phyloP scores from a whole-genome alignment of 2,888 invertebrate species.

The Dioctria linearis region DNA sequence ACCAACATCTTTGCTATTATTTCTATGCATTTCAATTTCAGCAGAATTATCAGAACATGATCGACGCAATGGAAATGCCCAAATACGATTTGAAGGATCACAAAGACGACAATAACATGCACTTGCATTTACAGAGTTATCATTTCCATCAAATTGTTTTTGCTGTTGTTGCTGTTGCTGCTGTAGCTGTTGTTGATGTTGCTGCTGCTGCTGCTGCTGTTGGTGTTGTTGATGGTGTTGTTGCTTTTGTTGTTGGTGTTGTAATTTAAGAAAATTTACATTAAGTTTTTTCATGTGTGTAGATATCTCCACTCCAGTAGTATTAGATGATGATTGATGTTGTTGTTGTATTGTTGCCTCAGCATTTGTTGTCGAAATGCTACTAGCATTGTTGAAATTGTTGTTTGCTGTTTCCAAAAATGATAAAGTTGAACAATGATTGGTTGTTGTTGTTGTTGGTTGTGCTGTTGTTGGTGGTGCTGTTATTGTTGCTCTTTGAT shows the following conservation, averaged over 20 bases:
- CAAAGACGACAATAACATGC: constrained; percentile 64
- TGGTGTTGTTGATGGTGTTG: neutral
- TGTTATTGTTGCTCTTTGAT: neutral
- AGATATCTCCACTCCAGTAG: no score
- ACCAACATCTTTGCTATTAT: constrained; percentile 60
- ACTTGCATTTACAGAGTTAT: constrained; percentile 49
- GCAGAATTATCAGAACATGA: constrained; percentile 69
- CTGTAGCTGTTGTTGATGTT: neutral
- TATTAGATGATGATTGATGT: no score
- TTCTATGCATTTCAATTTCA: constrained; percentile 60
- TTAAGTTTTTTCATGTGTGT: no score
- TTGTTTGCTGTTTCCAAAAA: no score
- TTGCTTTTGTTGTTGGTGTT: neutral
- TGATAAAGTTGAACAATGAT: no score
- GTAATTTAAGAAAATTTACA: no score
- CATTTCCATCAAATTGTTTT: neutral
- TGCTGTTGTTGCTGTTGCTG: neutral
- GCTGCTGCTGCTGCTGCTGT: neutral
- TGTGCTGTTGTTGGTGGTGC: neutral
- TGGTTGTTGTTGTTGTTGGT: neutral
- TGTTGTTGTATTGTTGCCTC: no score
- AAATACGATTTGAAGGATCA: constrained; percentile 69
- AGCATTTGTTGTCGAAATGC: no score
- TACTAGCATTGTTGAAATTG: no score
- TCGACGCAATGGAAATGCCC: constrained; percentile 70